Percentiles rank a stretch among this genome's conserved stretches.
phyloP scores from a whole-genome alignment of 2,888 invertebrate species.

The Polymixis flavicincta region DNA sequence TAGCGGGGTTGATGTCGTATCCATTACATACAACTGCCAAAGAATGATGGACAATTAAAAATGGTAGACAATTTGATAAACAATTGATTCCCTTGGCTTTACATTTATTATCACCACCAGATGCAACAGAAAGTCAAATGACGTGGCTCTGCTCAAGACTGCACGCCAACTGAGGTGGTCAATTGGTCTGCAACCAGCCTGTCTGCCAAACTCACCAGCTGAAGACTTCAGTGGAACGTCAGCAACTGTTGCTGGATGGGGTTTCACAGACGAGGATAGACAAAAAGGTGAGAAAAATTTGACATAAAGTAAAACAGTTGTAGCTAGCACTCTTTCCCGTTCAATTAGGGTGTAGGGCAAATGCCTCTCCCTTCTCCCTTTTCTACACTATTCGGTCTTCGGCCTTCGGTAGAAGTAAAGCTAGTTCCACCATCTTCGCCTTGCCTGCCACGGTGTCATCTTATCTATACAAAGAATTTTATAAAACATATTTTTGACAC shows the following conservation, averaged over 20 bases:
- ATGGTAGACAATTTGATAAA: not conserved
- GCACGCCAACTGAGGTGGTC: constrained; percentile 92
- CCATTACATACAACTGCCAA: not conserved
- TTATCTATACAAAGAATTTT: not conserved
- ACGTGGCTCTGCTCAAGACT: constrained; percentile 94
- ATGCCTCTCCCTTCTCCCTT: not conserved
- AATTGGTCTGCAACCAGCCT: constrained; percentile 94
- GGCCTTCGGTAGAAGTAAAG: no score
- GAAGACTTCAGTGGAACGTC: constrained; percentile 89
- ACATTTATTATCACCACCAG: constrained; percentile 63
- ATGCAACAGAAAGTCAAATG: constrained; percentile 86
- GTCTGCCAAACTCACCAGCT: constrained; percentile 91
- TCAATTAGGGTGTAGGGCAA: no score
- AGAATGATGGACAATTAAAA: not conserved
- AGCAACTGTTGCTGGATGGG: constrained; percentile 96
- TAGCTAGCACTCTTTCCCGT: no score
- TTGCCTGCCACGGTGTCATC: no score
- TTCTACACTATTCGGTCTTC: no score
- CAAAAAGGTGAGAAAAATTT: constrained; percentile 88
- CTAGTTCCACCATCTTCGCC: not conserved
- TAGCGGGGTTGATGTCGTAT: not conserved
- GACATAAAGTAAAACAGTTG: not conserved
- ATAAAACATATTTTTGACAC: no score
- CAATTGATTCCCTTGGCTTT: not conserved
- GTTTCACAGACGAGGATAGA: constrained; percentile 94